A percentile compares a stretch with the other conserved stretches of the same genome.
Evolutionary conservation across 64 coral and sea anemone species (phyloP).

Genomic region (Acropora tenuis): DNA sequence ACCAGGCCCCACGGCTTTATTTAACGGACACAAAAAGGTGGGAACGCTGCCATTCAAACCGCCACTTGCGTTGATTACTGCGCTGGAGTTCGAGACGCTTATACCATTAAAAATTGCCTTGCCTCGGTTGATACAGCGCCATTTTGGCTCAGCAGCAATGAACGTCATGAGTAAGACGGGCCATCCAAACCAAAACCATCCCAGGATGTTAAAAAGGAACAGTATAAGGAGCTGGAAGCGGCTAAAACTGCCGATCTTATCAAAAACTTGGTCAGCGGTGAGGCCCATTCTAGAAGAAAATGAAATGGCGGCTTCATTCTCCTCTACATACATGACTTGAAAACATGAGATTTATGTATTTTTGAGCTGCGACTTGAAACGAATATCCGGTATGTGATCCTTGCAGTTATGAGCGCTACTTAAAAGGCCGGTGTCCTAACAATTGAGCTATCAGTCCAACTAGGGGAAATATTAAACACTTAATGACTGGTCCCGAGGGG

Average conservation of each 20-base stretch:
- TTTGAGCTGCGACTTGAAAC: too few species aligned
- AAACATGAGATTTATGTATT: too few species aligned
- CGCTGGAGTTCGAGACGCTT: slow-evolving; percentile 5
- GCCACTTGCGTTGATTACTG: background rate
- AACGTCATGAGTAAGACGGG: slow-evolving; percentile 72
- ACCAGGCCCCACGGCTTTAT: slow-evolving; percentile 7
- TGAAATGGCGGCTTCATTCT: background rate
- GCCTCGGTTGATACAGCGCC: slow-evolving; percentile 39
- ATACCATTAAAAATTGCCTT: background rate
- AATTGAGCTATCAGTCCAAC: too few species aligned
- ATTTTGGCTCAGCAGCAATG: slow-evolving; percentile 74
- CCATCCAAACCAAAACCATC: slow-evolving; percentile 59
- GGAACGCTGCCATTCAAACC: slow-evolving; percentile 7
- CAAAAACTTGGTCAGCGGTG: slow-evolving; percentile 62
- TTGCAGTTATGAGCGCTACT: too few species aligned
- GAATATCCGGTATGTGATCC: too few species aligned
- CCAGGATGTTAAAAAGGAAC: slow-evolving; percentile 26
- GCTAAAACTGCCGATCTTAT: slow-evolving; percentile 72
- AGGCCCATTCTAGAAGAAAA: slow-evolving; percentile 43
- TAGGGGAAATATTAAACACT: too few species aligned
- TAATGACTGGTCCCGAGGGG: too few species aligned
- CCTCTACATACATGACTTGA: background rate
- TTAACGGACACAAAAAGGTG: slow-evolving; percentile 23
- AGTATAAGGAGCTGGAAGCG: slow-evolving; percentile 66
- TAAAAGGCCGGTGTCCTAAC: too few species aligned